These are phyloP conservation scores for Theristicus caerulescens DNA, from an alignment of 2,113 vertebrate species.

Conservation along the genomic window DNA sequence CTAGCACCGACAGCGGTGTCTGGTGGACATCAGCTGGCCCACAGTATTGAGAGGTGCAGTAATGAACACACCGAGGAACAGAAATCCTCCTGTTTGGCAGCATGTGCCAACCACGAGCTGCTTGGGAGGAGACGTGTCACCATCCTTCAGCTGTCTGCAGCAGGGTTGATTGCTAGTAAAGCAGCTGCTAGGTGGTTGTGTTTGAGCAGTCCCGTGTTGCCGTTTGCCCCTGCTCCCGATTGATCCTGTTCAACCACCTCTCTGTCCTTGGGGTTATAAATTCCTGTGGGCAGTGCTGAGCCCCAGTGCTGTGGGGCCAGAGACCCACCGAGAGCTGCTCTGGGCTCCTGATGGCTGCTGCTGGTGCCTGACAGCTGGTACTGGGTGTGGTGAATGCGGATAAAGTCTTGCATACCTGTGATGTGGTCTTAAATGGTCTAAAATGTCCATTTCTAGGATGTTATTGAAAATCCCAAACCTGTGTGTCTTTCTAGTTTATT, in stretches of 20 bases:
- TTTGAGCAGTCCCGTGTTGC: not conserved
- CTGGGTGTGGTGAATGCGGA: not conserved
- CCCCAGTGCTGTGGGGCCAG: not conserved
- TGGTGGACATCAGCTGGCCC: not conserved
- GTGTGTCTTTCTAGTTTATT: not conserved
- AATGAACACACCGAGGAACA: not conserved
- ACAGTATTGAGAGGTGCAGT: not conserved
- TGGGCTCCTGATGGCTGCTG: not conserved
- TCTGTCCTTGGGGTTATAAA: not conserved
- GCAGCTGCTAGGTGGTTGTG: not conserved
- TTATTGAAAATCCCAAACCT: not conserved
- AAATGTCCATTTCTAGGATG: not conserved
- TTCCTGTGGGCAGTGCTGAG: not conserved
- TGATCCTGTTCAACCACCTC: not conserved
- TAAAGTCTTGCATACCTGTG: not conserved
- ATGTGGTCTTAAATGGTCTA: not conserved
- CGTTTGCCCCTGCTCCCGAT: not conserved
- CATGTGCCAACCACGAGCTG: not conserved
- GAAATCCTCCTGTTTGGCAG: not conserved
- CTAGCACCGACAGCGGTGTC: accelerated
- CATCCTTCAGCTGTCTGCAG: not conserved
- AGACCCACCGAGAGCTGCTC: not conserved
- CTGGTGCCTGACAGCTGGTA: not conserved
- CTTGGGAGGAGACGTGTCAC: not conserved
- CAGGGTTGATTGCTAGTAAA: not conserved